A percentile compares a stretch with the other conserved stretches of the same genome.
These are phyloP conservation scores for Ctenicera cuprea DNA, from an alignment of 2,888 invertebrate species.

Conservation along the genomic window DNA sequence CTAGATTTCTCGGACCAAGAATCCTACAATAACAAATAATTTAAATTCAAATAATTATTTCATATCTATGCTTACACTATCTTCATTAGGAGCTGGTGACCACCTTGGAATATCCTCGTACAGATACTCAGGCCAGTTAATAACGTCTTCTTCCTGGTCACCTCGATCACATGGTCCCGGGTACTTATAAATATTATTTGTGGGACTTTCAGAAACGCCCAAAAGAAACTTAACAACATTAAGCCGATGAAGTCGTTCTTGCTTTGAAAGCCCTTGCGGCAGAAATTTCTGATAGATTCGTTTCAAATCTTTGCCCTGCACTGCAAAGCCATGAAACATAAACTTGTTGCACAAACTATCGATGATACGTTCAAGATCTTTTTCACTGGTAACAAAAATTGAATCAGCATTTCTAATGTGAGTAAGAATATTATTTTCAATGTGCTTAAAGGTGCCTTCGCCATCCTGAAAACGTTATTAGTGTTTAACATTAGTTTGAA, in stretches of 20 bases:
- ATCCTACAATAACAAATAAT: not conserved
- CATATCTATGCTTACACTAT: constrained; percentile 62
- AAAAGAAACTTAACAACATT: constrained; percentile 67
- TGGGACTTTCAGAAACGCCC: constrained; percentile 68
- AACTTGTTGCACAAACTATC: constrained; percentile 68
- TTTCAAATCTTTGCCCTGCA: constrained; percentile 64
- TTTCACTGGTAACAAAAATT: constrained; percentile 65
- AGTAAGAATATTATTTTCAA: constrained; percentile 62
- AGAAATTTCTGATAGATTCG: constrained; percentile 64
- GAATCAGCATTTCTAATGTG: constrained; percentile 64
- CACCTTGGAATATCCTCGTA: constrained; percentile 71
- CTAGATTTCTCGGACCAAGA: not conserved
- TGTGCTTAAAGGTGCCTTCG: constrained; percentile 53
- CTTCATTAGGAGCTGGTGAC: constrained; percentile 66
- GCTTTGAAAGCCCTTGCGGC: constrained; percentile 57
- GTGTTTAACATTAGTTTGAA: not conserved
- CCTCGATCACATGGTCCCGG: constrained; percentile 60
- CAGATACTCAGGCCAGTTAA: constrained; percentile 74
- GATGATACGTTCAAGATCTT: constrained; percentile 65
- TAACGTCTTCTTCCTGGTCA: constrained; percentile 67
- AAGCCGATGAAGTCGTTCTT: constrained; percentile 61
- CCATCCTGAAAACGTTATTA: constrained; percentile 30
- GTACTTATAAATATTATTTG: constrained; percentile 64
- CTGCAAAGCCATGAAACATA: constrained; percentile 67
- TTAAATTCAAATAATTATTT: no score